phyloP scores from a whole-genome alignment of 2,888 invertebrate genomes.

The Hofmannophila pseudospretella region DNA sequence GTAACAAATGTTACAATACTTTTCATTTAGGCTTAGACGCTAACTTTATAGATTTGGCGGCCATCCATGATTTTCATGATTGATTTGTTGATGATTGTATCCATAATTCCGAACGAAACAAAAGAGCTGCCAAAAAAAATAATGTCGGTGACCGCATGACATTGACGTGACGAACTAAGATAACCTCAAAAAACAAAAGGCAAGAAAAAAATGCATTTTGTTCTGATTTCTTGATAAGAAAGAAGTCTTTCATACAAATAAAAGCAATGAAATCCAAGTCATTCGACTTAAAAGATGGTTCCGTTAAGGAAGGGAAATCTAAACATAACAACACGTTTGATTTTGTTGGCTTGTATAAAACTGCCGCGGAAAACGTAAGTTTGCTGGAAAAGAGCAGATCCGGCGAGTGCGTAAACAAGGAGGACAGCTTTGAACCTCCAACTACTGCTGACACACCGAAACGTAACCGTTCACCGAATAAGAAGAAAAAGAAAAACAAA shows the following conservation, averaged over 20 bases:
- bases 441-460: slow-evolving; percentile 21
- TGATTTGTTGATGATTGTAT: no score
- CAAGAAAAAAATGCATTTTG: slow-evolving; percentile 19
- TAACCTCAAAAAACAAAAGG: slow-evolving; percentile 12
- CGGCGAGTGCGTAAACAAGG: slow-evolving; percentile 22
- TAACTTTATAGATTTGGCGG: no score
- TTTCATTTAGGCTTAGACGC: no score
- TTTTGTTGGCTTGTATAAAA: slow-evolving; percentile 50
- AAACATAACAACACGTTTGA: slow-evolving; percentile 41
- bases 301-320: slow-evolving; percentile 20
- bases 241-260: slow-evolving; percentile 7
- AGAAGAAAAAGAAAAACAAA: slow-evolving; percentile 34
- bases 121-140: no score
- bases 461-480: slow-evolving; percentile 28
- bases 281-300: slow-evolving; percentile 22
- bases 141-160: not conserved
- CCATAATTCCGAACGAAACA: no score
- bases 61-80: no score
- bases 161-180: not conserved
- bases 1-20: no score
- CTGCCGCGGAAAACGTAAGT: slow-evolving; percentile 33
- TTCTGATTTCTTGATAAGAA: slow-evolving; percentile 11
- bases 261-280: slow-evolving; percentile 47
- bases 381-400: slow-evolving; percentile 23
- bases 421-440: slow-evolving; percentile 15